A percentile compares a stretch with the other conserved stretches of the same genome.
Evolutionary conservation across 2,888 invertebrate genomes (phyloP).

Genomic region (Metopia argyrocephala): DNA sequence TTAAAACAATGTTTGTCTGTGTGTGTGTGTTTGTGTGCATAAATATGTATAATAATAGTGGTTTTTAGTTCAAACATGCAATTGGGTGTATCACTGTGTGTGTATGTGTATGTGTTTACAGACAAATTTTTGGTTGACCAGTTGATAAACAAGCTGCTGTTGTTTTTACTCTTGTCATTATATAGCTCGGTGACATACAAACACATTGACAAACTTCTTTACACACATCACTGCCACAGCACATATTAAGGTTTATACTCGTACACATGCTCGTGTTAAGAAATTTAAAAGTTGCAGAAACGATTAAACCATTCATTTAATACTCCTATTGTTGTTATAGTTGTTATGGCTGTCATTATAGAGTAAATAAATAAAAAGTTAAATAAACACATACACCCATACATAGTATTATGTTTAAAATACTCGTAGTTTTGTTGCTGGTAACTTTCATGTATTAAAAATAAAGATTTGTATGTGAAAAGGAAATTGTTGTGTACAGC

Average conservation of each 20-base stretch:
- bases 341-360: constrained; percentile 25
- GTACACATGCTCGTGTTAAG: not conserved
- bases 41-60: constrained; percentile 26
- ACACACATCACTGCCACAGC: too few species aligned
- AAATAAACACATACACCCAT: constrained; percentile 11
- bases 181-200: constrained; percentile 19
- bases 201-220: too few species aligned
- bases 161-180: constrained; percentile 1
- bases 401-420: not conserved
- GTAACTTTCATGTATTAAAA: not conserved
- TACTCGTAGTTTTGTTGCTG: not conserved
- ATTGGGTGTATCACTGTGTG: not conserved
- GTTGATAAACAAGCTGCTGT: constrained; percentile 49
- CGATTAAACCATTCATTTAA: constrained; percentile 18
- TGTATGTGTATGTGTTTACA: not conserved
- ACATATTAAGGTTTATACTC: not conserved
- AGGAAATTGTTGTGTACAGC: not conserved
- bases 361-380: constrained; percentile 20
- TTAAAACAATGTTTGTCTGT: not conserved
- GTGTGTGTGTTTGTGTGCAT: not conserved
- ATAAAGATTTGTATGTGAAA: not conserved
- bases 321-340: constrained; percentile 2
- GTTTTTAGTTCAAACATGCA: not conserved
- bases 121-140: constrained; percentile 60
- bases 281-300: not conserved